A percentile compares a stretch with the other conserved stretches of the same genome.
Evolutionary conservation across 2,797 vertebrate species (phyloP).

Genomic region (Podarcis lilfordi): DNA sequence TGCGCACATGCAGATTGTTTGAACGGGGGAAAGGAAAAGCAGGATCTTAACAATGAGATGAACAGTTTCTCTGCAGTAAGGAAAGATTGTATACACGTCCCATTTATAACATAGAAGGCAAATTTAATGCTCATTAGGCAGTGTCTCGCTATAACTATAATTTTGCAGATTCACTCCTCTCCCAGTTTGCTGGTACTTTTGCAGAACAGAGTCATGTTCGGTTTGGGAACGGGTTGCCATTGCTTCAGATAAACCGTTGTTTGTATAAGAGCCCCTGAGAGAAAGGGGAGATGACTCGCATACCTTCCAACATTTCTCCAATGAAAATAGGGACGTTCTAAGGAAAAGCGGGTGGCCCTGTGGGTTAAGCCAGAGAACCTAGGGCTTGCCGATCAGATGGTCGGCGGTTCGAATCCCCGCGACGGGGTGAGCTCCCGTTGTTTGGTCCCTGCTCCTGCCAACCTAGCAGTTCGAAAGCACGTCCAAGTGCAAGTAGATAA

Average conservation of each 20-base stretch:
- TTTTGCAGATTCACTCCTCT: not conserved
- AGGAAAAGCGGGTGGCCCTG: no score
- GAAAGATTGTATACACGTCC: slow-evolving; percentile 25
- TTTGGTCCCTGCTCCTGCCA: no score
- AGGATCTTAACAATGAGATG: not conserved
- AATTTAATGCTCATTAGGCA: not conserved
- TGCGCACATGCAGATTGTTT: not conserved
- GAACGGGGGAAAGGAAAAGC: slow-evolving; percentile 15
- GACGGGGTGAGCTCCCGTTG: no score
- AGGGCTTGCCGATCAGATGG: no score
- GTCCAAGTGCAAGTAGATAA: no score
- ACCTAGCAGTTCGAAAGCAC: no score
- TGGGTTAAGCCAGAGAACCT: no score
- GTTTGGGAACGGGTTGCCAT: not conserved
- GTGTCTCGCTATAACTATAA: slow-evolving; percentile 9
- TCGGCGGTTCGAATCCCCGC: no score
- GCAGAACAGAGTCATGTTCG: not conserved
- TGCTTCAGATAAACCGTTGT: not conserved
- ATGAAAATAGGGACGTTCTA: no score
- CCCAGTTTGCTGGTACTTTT: not conserved
- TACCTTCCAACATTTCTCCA: no score
- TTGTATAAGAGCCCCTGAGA: no score
- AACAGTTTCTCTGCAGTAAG: slow-evolving; percentile 25
- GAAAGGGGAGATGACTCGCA: no score
- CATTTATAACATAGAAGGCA: not conserved